Conservation (phyloP, 2,797 vertebrate species). For the Clarias fuscus region DNA sequence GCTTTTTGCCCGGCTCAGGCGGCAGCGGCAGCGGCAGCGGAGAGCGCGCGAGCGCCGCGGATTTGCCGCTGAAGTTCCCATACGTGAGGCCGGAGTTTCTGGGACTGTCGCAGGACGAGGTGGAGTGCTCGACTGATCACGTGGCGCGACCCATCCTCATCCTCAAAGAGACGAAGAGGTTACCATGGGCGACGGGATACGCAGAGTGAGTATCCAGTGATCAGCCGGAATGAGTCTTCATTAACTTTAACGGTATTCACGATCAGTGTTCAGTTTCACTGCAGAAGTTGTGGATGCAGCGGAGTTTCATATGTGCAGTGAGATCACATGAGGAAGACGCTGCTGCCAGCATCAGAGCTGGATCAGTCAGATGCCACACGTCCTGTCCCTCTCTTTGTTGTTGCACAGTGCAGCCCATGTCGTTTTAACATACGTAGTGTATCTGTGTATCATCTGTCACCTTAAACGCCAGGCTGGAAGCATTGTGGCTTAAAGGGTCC, state of each 20-base stretch:
- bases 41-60: slow-evolving; percentile 76
- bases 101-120: slow-evolving; percentile 81
- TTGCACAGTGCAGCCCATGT: background rate
- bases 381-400: background rate
- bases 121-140: slow-evolving; percentile 85
- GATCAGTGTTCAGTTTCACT: background rate
- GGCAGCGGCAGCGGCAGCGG: slow-evolving; percentile 75
- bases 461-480: background rate
- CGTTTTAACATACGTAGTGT: background rate
- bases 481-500: too few relatives aligned
- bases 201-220: slow-evolving; percentile 77
- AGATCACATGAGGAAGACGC: background rate
- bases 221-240: background rate
- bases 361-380: background rate
- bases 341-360: background rate
- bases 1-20: slow-evolving; percentile 84
- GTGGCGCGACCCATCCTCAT: slow-evolving; percentile 84
- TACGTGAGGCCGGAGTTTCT: slow-evolving; percentile 91
- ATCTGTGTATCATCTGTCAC: background rate
- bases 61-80: slow-evolving; percentile 87
- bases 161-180: slow-evolving; percentile 78
- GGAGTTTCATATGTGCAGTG: background rate
- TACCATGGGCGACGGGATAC: slow-evolving; percentile 85
- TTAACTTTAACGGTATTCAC: background rate
- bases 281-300: slow-evolving; percentile 5